phyloP scores from a whole-genome alignment of 1,140 invertebrate species.

The Littorina saxatilis region DNA sequence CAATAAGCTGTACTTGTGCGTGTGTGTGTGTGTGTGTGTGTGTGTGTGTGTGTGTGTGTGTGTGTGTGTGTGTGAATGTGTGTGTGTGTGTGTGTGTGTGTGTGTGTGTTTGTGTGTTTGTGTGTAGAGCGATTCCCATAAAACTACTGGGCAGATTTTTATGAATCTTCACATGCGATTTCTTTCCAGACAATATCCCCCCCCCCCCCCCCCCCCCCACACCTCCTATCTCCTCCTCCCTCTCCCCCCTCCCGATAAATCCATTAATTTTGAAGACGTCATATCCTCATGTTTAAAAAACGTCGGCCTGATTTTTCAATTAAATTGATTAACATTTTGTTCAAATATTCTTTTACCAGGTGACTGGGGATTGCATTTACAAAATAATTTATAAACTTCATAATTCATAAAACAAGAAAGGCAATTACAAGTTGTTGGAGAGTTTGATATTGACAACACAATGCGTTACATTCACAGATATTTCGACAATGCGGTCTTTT shows the following conservation, averaged over 20 bases:
- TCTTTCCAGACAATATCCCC: background rate
- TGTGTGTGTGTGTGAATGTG: background rate
- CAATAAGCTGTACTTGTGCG: background rate
- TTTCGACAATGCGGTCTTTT: too few species aligned
- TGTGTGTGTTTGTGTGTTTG: background rate
- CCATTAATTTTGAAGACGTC: background rate
- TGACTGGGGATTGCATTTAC: background rate
- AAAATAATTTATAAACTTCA: background rate
- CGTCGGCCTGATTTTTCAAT: too few species aligned
- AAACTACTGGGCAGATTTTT: too few species aligned
- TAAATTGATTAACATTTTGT: background rate
- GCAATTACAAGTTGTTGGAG: too few species aligned
- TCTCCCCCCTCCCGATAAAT: background rate
- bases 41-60: background rate
- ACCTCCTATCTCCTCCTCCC: background rate
- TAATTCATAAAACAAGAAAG: background rate
- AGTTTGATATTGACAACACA: too few species aligned
- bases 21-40: constrained; percentile 15
- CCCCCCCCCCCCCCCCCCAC: too few species aligned
- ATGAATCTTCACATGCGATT: background rate
- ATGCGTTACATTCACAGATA: too few species aligned
- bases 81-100: background rate
- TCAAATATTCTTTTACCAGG: background rate
- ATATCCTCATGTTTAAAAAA: background rate
- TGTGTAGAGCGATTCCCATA: too few species aligned